Percentiles rank a stretch among this genome's conserved stretches.
Conservation (phyloP, 2,113 vertebrate species). For the Chunga burmeisteri region DNA sequence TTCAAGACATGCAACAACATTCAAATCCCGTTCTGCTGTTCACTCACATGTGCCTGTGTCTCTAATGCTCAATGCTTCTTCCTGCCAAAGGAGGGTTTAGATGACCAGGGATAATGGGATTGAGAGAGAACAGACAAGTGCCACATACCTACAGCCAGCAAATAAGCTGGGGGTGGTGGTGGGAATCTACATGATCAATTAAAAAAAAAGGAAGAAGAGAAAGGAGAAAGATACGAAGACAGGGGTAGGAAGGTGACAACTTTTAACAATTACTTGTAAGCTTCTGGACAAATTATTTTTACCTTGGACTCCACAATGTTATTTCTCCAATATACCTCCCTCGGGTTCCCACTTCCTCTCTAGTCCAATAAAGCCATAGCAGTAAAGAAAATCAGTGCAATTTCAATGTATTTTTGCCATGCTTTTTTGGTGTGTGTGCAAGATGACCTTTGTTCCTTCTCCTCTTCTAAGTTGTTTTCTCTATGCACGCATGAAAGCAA, state of each 20-base stretch:
- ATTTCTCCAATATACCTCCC: not conserved
- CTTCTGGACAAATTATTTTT: not conserved
- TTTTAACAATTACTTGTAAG: not conserved
- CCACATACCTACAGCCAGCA: not conserved
- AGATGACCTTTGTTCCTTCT: not conserved
- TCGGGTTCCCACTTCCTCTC: not conserved
- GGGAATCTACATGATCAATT: not conserved
- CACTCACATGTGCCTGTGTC: not conserved
- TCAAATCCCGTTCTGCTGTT: not conserved
- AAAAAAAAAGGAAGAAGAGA: not conserved
- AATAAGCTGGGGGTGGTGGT: not conserved
- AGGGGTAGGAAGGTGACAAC: not conserved
- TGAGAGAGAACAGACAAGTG: not conserved
- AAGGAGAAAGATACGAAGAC: not conserved
- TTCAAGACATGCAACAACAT: not conserved
- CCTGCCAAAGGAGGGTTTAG: not conserved
- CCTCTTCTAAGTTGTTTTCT: not conserved
- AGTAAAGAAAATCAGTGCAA: not conserved
- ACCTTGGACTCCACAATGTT: not conserved
- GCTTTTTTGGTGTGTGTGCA: not conserved
- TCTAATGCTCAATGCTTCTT: not conserved
- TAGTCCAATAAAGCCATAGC: not conserved
- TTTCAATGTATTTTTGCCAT: not conserved
- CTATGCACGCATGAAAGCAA: rapidly evolving
- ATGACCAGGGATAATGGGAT: not conserved